phyloP scores from a whole-genome alignment of 2,797 vertebrate genomes.

The Setipinna tenuifilis region DNA sequence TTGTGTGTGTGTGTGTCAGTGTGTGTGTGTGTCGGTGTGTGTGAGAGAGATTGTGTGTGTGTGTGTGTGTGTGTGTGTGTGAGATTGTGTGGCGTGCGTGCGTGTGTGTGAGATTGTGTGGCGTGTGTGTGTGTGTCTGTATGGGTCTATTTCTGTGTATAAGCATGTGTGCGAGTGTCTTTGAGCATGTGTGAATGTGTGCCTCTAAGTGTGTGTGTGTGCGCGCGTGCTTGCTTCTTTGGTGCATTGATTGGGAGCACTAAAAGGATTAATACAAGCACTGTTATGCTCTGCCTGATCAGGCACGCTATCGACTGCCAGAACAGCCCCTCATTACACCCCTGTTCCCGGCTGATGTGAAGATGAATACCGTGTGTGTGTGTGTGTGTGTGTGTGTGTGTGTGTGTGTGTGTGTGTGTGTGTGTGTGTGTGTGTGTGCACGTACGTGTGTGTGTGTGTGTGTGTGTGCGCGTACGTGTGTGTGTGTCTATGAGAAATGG shows the following conservation, averaged over 20 bases:
- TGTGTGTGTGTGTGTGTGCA: neutral
- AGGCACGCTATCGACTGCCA: neutral
- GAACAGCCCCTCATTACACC: neutral
- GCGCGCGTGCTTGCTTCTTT: neutral
- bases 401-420: neutral
- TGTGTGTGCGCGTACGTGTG: neutral
- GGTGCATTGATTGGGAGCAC: neutral
- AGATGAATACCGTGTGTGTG: neutral
- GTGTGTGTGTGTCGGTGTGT: no score
- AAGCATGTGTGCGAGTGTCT: neutral
- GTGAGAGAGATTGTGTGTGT: neutral
- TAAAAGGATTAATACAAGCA: neutral
- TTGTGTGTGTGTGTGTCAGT: neutral
- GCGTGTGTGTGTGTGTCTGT: neutral
- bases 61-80: neutral
- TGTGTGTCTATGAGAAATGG: neutral
- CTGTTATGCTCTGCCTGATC: neutral
- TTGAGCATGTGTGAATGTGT: neutral
- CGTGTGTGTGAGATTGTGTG: no score
- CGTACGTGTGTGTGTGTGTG: conserved; percentile 11
- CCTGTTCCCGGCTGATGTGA: neutral
- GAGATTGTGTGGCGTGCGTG: no score
- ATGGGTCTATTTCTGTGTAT: neutral
- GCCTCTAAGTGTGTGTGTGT: neutral
- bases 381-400: neutral